Base-by-base conservation (phyloP, 2,113 vertebrate genomes). In the Cheilinus undulatus region DNA sequence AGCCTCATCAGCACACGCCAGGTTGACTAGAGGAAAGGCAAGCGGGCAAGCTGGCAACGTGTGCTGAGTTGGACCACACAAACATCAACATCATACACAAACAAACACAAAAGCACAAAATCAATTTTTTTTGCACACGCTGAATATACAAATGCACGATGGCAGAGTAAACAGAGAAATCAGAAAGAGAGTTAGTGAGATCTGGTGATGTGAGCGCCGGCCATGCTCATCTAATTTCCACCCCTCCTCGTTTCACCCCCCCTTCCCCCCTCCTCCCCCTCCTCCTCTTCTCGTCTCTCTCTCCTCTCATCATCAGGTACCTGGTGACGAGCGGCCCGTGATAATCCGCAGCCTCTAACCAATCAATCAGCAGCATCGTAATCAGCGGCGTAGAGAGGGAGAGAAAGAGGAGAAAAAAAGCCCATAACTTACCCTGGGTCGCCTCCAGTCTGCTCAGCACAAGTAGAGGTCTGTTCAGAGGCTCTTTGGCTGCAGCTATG, bases 221-320 rank as follows among this genome's bases (percentile, higher is more conserved):
- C 86, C 70, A 69, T 82, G 87, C 90, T 92, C 92, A 90, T 88
- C 91, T 92, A 88, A 91, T 91, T 92, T 89, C 75, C 78, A 85
- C 69, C 87, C 85, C 88, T 72, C 81, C 87, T 73, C 36, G 50
- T 53, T 53, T 42, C 43, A 19, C 17, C 51, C 74, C 26, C 36
- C 66, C 43, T 40, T 57, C 50, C 49, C 75, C 68, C 73, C 74
- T 60, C 80, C 61, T 60, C 80, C 50, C 85, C 40, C 15, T 68
- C 83, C 77, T 62, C 58, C 79, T 53, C 86, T 63, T 83, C 32
- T 34, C 32, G 10, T 34, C 32, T 32, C 75, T 86, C 84, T 88
- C 88, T 81, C 89, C 92, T 95, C 94, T 95, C 93, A 91, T 94
- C 93, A 94, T 93, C 89, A 93, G 91, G 89, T 90, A 95, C 93